Base-by-base conservation (phyloP, 2,888 invertebrate genomes). In the Pachymerium ferrugineum region DNA sequence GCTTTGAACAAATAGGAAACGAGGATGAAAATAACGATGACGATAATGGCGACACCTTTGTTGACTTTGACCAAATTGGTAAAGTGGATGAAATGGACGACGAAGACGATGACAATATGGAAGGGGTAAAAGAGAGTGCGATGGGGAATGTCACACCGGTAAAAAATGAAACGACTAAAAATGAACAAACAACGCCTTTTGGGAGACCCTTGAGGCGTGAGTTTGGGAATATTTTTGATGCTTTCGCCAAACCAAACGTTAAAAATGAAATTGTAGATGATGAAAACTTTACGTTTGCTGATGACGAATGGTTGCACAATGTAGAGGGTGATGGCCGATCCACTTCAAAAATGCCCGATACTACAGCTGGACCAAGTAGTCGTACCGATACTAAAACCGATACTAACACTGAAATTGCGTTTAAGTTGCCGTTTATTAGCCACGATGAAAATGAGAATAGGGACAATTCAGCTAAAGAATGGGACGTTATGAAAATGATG, bases 381-480 rank as follows among this genome's bases (percentile, higher is more conserved):
- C 35, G 14, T 8, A 35, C 14, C 8, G 14, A 35, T 10, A 35
- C 35, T 35, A 14, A 35, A 35, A 62, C 16, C 16, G 19, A 19
- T 3, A 12, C 19, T 12, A 28, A 62, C 2, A 62, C 5, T 12
- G 6, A 3, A 12, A 19, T 14, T 2, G 8, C 12, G 38, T n/a
- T 38, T n/a, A 38, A 2, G 3, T 38, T 38, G 38, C 38, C 74
- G 1, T 74, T 72, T 16, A 22, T 74, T 35, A 74, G 74, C 35
- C 22, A 67, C 16, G 74, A 74, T 22, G 72, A 68, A 12, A 42
- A 19, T 16, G 74, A 74, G 69, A 73, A 73, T 38, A 30, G 16
- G 12, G 74, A 74, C 42, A 74, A 74, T 33, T n/a, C 31, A 14
- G 70, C 74, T 70, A 73, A 73, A 2, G 70, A 74, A n/a, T 75